Conservation (phyloP, 2,797 vertebrate genomes). For the Gallinago nigripennis region DNA sequence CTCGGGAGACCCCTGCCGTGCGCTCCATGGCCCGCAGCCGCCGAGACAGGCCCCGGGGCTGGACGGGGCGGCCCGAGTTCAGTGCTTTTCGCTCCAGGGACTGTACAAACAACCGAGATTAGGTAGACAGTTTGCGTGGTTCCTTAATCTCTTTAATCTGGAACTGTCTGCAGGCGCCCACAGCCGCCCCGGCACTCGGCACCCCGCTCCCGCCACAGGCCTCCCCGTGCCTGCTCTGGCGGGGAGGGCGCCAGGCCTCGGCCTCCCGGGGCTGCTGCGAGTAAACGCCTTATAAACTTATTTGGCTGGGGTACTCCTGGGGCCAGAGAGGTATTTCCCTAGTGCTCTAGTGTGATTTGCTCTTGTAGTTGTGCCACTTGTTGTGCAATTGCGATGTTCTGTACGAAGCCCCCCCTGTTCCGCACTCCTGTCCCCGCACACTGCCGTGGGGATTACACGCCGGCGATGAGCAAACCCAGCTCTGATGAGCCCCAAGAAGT, state of each 20-base stretch:
- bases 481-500: background rate
- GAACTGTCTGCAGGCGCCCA: background rate
- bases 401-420: too few species aligned
- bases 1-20: background rate
- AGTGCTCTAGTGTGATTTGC: background rate
- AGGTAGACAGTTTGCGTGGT: too few species aligned
- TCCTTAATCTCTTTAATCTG: background rate
- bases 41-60: background rate
- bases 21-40: background rate
- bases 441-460: accelerated
- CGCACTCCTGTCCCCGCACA: background rate
- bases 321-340: background rate
- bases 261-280: background rate
- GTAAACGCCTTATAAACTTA: background rate
- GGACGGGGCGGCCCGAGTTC: too few species aligned
- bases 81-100: accelerated
- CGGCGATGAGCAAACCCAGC: accelerated
- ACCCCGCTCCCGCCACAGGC: accelerated
- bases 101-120: background rate
- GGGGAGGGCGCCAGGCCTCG: background rate
- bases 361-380: background rate
- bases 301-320: background rate
- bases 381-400: background rate
- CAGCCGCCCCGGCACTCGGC: background rate
- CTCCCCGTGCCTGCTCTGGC: background rate